Base-by-base conservation (phyloP, 2,888 invertebrate genomes). In the Ctena decussata region DNA sequence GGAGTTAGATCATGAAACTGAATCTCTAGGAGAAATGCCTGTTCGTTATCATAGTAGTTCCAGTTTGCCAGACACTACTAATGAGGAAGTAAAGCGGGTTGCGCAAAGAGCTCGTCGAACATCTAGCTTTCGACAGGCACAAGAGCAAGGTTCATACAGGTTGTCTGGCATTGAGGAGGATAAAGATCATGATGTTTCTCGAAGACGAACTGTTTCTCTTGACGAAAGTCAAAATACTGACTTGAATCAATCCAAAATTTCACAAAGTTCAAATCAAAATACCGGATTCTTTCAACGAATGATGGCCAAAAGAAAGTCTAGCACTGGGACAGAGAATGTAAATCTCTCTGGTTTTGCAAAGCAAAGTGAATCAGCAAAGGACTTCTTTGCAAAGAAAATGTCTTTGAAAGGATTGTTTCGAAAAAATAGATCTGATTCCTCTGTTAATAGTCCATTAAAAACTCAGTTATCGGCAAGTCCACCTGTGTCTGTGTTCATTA, bases 261-360 rank as follows among this genome's bases (percentile, higher is more conserved):
- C 74, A 24, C 78, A 78, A 77, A 71, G 73, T 37, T 37, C 70
- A 32, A 82, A 74, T 74, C 92, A 92, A 83, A 90, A 91, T 77
- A 87, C 91, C 5, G 91, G 90, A 15, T 92, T 93, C 69, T 86
- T 93, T 35, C 90, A 93, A 76, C 90, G 92, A 76, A 91, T 93
- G 85, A 91, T 93, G 49, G 87, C 90, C 30, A 92, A 91, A 77
- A 76, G 92, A 60, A 93, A 92, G 82, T 84, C 91, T 11, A 84
- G 88, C n/a, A 90, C 88, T 70, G 41, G 41, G 6, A 53, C 21
- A n/a, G 92, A 93, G 32, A 84, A 82, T 44, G 76, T 79, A 15
- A 80, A 74, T 41, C 72, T 86, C 69, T 77, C 79, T 24, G 53
- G 71, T 49, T 83, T 84, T 80, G 32, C 84, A 49, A 83, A 88